Conservation (phyloP, 2,888 invertebrate genomes). For the Scaptomyza cyrtandrae region DNA sequence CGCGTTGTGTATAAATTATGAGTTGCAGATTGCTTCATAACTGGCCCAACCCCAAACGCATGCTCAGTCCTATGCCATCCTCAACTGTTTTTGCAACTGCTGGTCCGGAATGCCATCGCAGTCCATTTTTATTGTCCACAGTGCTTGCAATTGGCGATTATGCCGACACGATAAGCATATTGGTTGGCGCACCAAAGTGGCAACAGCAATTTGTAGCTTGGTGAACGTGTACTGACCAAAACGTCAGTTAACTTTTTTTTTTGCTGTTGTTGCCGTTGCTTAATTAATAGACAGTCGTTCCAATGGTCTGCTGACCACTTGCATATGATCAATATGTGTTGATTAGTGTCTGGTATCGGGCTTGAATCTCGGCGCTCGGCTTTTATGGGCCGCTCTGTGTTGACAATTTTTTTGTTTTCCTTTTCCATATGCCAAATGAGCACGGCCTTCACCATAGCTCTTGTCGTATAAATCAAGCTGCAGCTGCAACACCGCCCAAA, state of each 20-base stretch:
- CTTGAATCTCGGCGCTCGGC: slow-evolving; percentile 69
- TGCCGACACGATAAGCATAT: slow-evolving; percentile 69
- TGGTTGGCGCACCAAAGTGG: slow-evolving; percentile 75
- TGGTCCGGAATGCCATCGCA: slow-evolving; percentile 49
- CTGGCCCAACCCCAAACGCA: slow-evolving; percentile 10
- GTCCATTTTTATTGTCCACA: slow-evolving; percentile 66
- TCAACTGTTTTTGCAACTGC: background rate
- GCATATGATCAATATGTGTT: slow-evolving; percentile 79
- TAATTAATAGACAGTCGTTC: slow-evolving; percentile 60
- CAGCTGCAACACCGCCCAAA: slow-evolving; percentile 46
- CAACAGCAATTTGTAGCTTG: slow-evolving; percentile 78
- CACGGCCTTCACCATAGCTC: slow-evolving; percentile 69
- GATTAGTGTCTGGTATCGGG: slow-evolving; percentile 61
- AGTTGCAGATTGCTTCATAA: slow-evolving; percentile 41
- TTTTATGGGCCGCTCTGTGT: slow-evolving; percentile 75
- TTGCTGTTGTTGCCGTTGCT: slow-evolving; percentile 38
- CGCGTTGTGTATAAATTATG: slow-evolving; percentile 56
- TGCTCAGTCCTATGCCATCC: slow-evolving; percentile 14
- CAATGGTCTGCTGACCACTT: slow-evolving; percentile 50
- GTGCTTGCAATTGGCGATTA: slow-evolving; percentile 53
- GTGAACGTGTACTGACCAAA: slow-evolving; percentile 77
- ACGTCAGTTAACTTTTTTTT: slow-evolving; percentile 63
- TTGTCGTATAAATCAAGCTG: slow-evolving; percentile 72
- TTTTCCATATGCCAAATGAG: slow-evolving; percentile 74
- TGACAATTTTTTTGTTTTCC: slow-evolving; percentile 60